Conservation (phyloP, 1,140 invertebrate genomes). For the Vollenhovia emeryi region DNA sequence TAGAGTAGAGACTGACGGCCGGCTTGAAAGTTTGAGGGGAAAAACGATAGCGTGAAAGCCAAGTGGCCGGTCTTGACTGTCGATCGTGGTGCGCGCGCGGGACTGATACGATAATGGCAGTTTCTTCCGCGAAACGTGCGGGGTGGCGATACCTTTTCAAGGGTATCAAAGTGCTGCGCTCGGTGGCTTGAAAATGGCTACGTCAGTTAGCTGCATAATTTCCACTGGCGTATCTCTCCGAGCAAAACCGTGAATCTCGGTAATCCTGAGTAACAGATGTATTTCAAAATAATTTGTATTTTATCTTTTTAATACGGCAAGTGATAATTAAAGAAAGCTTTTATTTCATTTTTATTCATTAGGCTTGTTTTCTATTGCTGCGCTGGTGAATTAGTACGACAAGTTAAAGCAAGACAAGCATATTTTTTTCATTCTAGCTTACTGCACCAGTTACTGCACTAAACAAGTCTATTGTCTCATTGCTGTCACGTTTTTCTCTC, state of each 20-base stretch:
- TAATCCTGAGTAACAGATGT: background rate
- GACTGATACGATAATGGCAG: background rate
- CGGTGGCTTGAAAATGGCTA: background rate
- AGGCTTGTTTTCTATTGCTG: too few relatives aligned
- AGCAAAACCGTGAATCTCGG: background rate
- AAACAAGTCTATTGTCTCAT: too few relatives aligned
- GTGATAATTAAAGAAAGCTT: background rate
- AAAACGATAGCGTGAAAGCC: slow-evolving; percentile 4
- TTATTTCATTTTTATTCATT: background rate
- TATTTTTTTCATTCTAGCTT: too few relatives aligned
- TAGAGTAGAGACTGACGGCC: too few relatives aligned
- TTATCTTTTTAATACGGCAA: background rate
- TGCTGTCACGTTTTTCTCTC: too few relatives aligned
- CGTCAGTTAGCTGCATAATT: too few relatives aligned
- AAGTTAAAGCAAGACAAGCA: too few relatives aligned
- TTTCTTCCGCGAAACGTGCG: background rate
- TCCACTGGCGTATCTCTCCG: background rate
- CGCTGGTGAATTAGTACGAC: too few relatives aligned
- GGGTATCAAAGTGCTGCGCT: background rate
- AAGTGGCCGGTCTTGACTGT: slow-evolving; percentile 19
- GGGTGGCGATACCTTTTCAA: background rate
- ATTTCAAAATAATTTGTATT: background rate
- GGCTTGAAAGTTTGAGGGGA: slow-evolving; percentile 12
- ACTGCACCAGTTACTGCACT: too few relatives aligned
- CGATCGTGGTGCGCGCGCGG: background rate